A percentile compares a stretch with the other conserved stretches of the same genome.
Conservation (phyloP, 2,113 vertebrate species). For the zebrafish (Danio rerio) region GRCz12tu NC_133181.1:15366501-15367000, state of each 20-base stretch:
- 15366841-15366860: conserved; percentile 69
- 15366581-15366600: conserved; percentile 77
- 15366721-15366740: conserved; percentile 40
- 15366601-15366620: conserved; percentile 96
- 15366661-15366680: conserved; percentile 85
- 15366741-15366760: conserved; percentile 26
- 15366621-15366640: conserved; percentile 91
- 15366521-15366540: conserved; percentile 41
- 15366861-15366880: conserved; percentile 82
- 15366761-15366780: neutral
- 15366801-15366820: conserved; percentile 28
- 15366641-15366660: conserved; percentile 96
- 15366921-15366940: conserved; percentile 96
- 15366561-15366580: conserved; percentile 58
- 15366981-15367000: conserved; percentile 86
- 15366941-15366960: conserved; percentile 97
- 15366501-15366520: conserved; percentile 34
- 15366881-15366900: conserved; percentile 94
- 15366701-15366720: conserved; percentile 83
- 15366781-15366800: conserved; percentile 29
- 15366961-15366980: conserved; percentile 95
- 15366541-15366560: conserved; percentile 54
- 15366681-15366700: conserved; percentile 83
- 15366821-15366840: conserved; percentile 30
- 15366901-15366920: conserved; percentile 93